phyloP scores from a whole-genome alignment of 2,797 vertebrate species.

The Chelon labrosus region DNA sequence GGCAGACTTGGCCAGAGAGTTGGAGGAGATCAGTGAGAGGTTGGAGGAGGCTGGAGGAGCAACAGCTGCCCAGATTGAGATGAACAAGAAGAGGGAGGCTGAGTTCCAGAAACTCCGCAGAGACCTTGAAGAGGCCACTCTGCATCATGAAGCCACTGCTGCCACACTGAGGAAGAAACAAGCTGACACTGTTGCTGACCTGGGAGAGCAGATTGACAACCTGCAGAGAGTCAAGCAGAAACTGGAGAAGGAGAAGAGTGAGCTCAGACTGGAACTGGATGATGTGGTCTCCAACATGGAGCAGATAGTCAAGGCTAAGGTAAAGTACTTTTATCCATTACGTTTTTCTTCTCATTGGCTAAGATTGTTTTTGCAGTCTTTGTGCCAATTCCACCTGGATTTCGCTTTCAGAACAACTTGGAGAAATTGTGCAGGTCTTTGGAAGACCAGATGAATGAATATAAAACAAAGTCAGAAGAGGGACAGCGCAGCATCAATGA shows the following conservation, averaged over 20 bases:
- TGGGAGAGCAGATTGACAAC: conserved; percentile 92
- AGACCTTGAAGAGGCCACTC: conserved; percentile 74
- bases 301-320: conserved; percentile 88
- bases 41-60: conserved; percentile 88
- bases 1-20: conserved; percentile 88
- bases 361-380: neutral
- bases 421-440: too few relatives aligned
- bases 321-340: conserved; percentile 27
- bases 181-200: conserved; percentile 76
- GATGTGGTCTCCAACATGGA: conserved; percentile 91
- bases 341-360: rapidly evolving
- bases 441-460: too few relatives aligned
- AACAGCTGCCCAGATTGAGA: neutral
- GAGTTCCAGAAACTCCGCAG: conserved; percentile 91
- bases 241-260: too few relatives aligned
- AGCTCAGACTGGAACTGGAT: conserved; percentile 87
- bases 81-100: conserved; percentile 91
- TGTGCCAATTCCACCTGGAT: neutral
- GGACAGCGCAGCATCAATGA: conserved; percentile 87
- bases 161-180: too few relatives aligned
- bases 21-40: conserved; percentile 94
- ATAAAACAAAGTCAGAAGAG: too few relatives aligned
- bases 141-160: too few relatives aligned
- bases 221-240: conserved; percentile 82
- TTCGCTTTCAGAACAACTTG: conserved; percentile 81